A percentile compares a stretch with the other conserved stretches of the same genome.
Conservation (phyloP, 2,113 vertebrate species). For the Caranx ignobilis region DNA sequence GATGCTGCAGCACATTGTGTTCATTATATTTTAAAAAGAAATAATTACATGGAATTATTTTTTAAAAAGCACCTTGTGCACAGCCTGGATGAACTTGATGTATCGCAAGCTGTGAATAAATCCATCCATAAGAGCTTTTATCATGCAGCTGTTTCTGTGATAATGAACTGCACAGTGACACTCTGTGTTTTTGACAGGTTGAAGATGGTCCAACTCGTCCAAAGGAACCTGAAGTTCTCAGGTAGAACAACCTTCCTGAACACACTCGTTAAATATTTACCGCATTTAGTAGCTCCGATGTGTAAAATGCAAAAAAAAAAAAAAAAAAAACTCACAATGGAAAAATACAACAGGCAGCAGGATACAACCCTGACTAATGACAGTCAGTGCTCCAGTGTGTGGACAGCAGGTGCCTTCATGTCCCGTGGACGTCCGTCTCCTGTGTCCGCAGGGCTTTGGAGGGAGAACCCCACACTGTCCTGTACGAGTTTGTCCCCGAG, state of each 20-base stretch:
- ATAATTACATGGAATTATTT: not conserved
- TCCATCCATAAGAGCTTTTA: no score
- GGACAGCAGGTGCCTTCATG: not conserved
- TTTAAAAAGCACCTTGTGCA: not conserved
- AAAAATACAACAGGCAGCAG: not conserved
- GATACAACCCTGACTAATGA: not conserved
- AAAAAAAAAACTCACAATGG: no score
- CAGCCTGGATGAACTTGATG: not conserved
- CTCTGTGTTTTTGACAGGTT: constrained; percentile 68
- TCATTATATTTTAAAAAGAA: not conserved
- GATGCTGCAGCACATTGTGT: not conserved
- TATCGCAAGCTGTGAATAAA: not conserved
- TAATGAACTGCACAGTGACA: not conserved
- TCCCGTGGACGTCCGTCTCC: not conserved
- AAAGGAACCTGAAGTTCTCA: constrained; percentile 91
- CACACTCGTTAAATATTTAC: no score
- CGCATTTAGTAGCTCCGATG: no score
- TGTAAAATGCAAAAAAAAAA: no score
- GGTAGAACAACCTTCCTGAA: constrained; percentile 77
- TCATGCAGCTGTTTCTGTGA: not conserved
- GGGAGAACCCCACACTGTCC: constrained; percentile 91
- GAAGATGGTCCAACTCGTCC: constrained; percentile 83
- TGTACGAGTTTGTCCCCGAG: constrained; percentile 92
- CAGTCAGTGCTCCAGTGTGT: not conserved
- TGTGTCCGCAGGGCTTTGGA: constrained; percentile 86